phyloP scores from a whole-genome alignment of 2,888 invertebrate species.

The Erebia palarica region DNA sequence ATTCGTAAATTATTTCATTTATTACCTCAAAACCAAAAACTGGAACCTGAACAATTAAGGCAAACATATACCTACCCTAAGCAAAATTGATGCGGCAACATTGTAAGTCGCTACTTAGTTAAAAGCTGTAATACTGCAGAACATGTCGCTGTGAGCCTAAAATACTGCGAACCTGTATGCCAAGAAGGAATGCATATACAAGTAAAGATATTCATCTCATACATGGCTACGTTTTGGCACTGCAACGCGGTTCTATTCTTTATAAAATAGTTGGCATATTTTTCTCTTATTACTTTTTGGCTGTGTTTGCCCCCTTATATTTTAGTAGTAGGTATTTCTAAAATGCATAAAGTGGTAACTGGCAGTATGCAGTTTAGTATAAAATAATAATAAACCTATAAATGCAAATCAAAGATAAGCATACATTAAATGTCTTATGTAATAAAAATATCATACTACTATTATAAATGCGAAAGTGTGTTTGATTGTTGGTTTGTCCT shows the following conservation, averaged over 20 bases:
- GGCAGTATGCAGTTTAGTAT: too few species aligned
- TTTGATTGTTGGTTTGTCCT: too few species aligned
- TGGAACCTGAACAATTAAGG: too few species aligned
- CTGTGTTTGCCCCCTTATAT: not conserved
- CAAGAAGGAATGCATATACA: conserved; percentile 34
- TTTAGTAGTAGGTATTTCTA: too few species aligned
- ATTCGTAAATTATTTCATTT: too few species aligned
- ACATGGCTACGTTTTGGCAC: conserved; percentile 31
- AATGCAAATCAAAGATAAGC: not conserved
- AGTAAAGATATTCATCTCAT: conserved; percentile 34
- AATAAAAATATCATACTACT: not conserved
- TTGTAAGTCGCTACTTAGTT: not conserved
- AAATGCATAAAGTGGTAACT: too few species aligned
- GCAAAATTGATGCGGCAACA: not conserved
- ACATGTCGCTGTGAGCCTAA: conserved; percentile 31
- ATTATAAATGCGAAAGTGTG: too few species aligned
- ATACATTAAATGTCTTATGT: not conserved
- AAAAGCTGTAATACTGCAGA: conserved; percentile 25
- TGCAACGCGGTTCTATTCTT: conserved; percentile 1
- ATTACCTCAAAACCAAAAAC: too few species aligned
- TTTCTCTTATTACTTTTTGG: not conserved
- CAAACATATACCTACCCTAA: not conserved
- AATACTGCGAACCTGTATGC: conserved; percentile 37
- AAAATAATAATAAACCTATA: not conserved
- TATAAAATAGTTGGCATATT: conserved; percentile 2